These are phyloP conservation scores for Basileuterus tristriatus DNA, from an alignment of 2,797 vertebrate genomes.

Conservation along the genomic window DNA sequence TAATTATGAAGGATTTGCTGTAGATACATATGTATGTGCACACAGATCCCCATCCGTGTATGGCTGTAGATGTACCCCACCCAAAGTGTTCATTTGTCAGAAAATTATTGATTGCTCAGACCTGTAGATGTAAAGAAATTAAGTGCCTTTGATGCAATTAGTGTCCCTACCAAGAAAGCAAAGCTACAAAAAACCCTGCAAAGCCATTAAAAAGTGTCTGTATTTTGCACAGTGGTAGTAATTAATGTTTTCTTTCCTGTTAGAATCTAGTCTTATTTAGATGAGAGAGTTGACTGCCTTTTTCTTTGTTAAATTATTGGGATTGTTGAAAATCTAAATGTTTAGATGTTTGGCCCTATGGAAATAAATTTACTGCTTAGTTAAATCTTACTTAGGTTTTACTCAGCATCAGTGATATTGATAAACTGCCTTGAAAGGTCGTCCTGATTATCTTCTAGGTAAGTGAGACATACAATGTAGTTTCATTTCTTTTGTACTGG, in stretches of 20 bases:
- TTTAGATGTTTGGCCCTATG: neutral
- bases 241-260: neutral
- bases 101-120: neutral
- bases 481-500: neutral
- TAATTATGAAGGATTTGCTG: neutral
- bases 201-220: neutral
- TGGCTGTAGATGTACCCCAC: neutral
- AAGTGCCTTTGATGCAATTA: neutral
- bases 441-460: neutral
- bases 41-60: neutral
- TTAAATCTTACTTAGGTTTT: neutral
- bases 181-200: fast-evolving
- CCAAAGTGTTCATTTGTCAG: neutral
- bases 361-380: neutral
- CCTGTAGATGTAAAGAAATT: neutral
- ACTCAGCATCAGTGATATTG: neutral
- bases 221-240: neutral
- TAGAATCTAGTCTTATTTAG: neutral
- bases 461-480: neutral
- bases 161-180: neutral
- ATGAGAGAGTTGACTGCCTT: neutral
- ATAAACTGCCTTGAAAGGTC: neutral
- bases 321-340: neutral
- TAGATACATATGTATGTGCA: fast-evolving
- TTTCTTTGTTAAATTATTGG: neutral